Evolutionary conservation across 2,888 invertebrate genomes (phyloP), one percentile per base, ranked within the genome.

Genomic region (Thecophora atra): DNA sequence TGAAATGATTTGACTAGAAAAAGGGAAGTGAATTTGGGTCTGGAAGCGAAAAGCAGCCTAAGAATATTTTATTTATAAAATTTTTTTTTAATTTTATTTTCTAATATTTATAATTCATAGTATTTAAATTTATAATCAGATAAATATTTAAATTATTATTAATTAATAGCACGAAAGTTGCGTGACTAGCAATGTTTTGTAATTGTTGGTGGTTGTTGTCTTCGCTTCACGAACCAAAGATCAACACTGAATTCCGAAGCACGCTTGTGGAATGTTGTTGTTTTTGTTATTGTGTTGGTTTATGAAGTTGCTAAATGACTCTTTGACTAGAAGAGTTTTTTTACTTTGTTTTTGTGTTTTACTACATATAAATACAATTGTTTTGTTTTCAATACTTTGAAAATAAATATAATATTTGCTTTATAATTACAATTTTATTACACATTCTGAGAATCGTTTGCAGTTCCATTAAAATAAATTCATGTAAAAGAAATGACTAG

Each of bases 1-100:
- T 74, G 6, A n/a, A n/a, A 21, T 54, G 24, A 76, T 77, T 77
- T 79, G 79, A 79, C 79, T 79, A 80, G 78, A 77, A 76, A 72
- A 56, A 72, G 67, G 54, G 37, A 64, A 11, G 0, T 2, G 37
- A 37, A 11, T 56, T 37, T 51, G 52, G 54, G 51, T 6, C 5
- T 15, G 51, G 13, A 51, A 51, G 21, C 19, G 54, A 21, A 21
- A 19, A 21, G n/a, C 21, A 54, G 52, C 19, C 21, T 5, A 54
- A 21, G 21, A 54, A 54, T 26, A 5, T 26, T 60, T n/a, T 28
- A 7, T 24, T 17, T 60, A 21, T 21, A 56, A 24, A 56, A 30
- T 58, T 24, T 58, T 1, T 30, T 42, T 68, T 65, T 58, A 0
- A 42, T 17, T 68, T 28, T 28, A 44, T 13, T 24, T 44, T 24